A percentile compares a stretch with the other conserved stretches of the same genome.
These are phyloP conservation scores for Cardiocondyla obscurior DNA, from an alignment of 1,140 invertebrate species.

Conservation along the genomic window DNA sequence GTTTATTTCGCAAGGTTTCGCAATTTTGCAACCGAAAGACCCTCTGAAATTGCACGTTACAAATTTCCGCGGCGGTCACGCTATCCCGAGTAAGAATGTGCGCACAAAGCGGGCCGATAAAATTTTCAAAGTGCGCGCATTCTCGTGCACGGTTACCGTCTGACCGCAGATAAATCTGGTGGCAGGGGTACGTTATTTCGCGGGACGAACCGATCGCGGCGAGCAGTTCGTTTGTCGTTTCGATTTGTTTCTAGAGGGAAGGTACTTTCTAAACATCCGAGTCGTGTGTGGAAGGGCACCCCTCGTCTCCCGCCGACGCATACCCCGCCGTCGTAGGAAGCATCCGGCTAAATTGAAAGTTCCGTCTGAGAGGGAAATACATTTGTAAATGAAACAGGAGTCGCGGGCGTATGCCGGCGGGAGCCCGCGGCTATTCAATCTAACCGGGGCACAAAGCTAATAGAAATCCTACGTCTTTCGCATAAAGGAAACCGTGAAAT, in stretches of 20 bases:
- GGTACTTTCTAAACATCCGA: constrained; percentile 55
- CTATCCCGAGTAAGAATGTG: neutral
- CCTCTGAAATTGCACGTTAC: no score
- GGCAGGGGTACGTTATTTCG: neutral
- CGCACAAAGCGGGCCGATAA: neutral
- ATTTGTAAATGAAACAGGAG: constrained; percentile 82
- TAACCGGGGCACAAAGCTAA: constrained; percentile 75
- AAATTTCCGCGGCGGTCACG: no score
- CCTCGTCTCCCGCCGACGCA: constrained; percentile 47
- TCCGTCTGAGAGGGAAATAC: constrained; percentile 81
- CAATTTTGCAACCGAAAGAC: no score
- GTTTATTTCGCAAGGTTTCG: no score
- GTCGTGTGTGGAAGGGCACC: constrained; percentile 56
- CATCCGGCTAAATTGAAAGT: constrained; percentile 82
- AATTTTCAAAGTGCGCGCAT: neutral
- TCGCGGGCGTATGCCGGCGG: constrained; percentile 74
- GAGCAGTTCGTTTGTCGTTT: constrained; percentile 58
- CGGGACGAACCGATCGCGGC: neutral
- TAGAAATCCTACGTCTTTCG: constrained; percentile 76
- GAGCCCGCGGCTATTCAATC: constrained; percentile 75
- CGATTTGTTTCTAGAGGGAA: constrained; percentile 63
- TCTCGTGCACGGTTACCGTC: neutral
- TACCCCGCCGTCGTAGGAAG: constrained; percentile 65
- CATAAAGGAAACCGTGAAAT: constrained; percentile 76
- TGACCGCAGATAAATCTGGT: constrained; percentile 19